Percentiles rank a stretch among this genome's conserved stretches.
Conservation (phyloP, 2,797 vertebrate genomes). For the Aphelocoma californica region DNA sequence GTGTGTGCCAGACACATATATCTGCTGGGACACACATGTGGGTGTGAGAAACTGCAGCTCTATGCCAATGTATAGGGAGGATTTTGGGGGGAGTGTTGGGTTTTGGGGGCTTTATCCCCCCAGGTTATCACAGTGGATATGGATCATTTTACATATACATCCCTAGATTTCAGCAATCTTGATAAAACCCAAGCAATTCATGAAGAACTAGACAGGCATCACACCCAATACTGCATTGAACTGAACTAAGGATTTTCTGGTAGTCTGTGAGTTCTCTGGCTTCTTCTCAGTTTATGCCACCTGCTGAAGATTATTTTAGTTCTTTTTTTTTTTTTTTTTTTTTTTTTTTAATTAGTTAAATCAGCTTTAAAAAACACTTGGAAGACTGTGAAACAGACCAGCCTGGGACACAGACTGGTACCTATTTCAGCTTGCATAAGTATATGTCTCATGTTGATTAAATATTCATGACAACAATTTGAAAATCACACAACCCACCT, state of each 20-base stretch:
- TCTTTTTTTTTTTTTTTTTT: neutral
- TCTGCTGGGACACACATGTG: neutral
- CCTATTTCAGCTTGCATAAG: constrained; percentile 24
- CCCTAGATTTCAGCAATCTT: neutral
- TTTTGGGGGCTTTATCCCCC: neutral
- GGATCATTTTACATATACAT: neutral
- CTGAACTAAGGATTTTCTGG: neutral
- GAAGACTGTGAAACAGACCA: constrained; percentile 9
- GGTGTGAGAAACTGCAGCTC: neutral
- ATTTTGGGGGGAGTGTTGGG: neutral
- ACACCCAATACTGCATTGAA: neutral
- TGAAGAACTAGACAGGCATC: neutral
- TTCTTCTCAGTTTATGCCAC: constrained; percentile 25
- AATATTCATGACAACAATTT: constrained; percentile 49
- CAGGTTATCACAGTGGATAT: neutral
- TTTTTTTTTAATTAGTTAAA: neutral
- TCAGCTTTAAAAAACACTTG: neutral
- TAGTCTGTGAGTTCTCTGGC: neutral
- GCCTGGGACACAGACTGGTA: constrained; percentile 19
- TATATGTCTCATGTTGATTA: neutral
- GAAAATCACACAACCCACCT: constrained; percentile 17
- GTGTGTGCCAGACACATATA: neutral
- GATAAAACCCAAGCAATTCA: neutral
- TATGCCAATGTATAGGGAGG: neutral
- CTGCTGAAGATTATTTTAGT: neutral